A percentile compares a stretch with the other conserved stretches of the same genome.
Conservation (phyloP, 2,113 vertebrate genomes). For the Chaetura pelagica region DNA sequence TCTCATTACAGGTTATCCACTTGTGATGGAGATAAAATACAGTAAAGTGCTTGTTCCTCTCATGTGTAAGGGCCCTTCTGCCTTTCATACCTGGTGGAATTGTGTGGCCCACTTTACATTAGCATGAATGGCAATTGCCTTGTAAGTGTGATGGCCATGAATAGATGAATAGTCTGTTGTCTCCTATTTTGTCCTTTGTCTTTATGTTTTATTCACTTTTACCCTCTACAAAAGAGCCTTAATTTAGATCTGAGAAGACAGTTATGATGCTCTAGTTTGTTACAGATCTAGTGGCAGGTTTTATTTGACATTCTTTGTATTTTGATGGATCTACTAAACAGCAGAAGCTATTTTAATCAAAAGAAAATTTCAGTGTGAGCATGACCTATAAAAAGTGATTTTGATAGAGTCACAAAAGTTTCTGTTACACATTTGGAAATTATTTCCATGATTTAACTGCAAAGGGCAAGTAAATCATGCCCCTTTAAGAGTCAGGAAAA, state of each 20-base stretch:
- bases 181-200: conserved; percentile 43
- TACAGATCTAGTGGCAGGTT: neutral
- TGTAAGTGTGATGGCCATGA: neutral
- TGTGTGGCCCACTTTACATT: conserved; percentile 20
- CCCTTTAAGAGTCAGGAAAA: neutral
- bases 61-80: conserved; percentile 24
- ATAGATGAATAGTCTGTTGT: neutral
- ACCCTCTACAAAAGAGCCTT: neutral
- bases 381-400: neutral
- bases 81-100: conserved; percentile 33
- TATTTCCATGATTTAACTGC: neutral
- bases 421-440: conserved; percentile 1
- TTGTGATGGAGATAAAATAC: conserved; percentile 42
- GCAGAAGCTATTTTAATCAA: conserved; percentile 13
- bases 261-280: neutral
- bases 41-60: conserved; percentile 49
- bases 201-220: conserved; percentile 51
- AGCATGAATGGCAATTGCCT: conserved; percentile 28
- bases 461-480: conserved; percentile 16
- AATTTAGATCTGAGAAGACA: conserved; percentile 23
- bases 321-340: neutral
- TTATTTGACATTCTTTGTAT: conserved; percentile 28
- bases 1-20: conserved; percentile 5
- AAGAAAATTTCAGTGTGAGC: neutral
- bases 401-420: conserved; percentile 18